phyloP scores from a whole-genome alignment of 2,113 vertebrate species.

The Fregetta grallaria region DNA sequence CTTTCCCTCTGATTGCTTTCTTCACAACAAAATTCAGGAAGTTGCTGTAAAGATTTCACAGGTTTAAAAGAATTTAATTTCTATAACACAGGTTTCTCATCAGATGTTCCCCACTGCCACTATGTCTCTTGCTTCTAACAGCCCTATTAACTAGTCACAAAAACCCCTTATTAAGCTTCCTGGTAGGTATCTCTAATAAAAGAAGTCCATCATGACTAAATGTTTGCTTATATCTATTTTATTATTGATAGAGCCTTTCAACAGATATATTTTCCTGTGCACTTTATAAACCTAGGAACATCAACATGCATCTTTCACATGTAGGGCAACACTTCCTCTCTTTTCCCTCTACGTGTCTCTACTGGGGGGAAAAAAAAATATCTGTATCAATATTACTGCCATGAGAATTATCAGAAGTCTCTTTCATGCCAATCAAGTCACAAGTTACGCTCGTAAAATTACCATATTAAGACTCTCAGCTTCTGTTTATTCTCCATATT shows the following conservation, averaged over 20 bases:
- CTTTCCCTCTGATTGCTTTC: background rate
- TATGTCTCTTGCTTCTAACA: background rate
- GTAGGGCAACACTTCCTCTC: background rate
- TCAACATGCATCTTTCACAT: background rate
- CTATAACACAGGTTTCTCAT: background rate
- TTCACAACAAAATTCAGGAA: background rate
- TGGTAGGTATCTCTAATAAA: background rate
- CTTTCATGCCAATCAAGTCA: background rate
- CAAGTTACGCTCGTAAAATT: background rate
- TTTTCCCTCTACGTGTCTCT: rapidly evolving
- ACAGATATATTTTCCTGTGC: background rate
- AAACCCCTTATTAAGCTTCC: rapidly evolving
- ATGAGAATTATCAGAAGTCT: background rate
- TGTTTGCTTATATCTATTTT: background rate
- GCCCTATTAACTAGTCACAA: background rate
- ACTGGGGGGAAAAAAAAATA: background rate
- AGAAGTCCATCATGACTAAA: background rate
- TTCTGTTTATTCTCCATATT: background rate
- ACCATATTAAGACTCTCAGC: background rate
- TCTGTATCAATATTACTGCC: background rate
- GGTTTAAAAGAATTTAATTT: background rate
- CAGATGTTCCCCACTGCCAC: background rate
- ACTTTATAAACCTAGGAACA: background rate
- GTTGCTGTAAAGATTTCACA: background rate
- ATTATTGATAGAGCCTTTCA: background rate